A percentile compares a stretch with the other conserved stretches of the same genome.
phyloP scores from a whole-genome alignment of 2,797 vertebrate species.

The Myotis findleyi region DNA sequence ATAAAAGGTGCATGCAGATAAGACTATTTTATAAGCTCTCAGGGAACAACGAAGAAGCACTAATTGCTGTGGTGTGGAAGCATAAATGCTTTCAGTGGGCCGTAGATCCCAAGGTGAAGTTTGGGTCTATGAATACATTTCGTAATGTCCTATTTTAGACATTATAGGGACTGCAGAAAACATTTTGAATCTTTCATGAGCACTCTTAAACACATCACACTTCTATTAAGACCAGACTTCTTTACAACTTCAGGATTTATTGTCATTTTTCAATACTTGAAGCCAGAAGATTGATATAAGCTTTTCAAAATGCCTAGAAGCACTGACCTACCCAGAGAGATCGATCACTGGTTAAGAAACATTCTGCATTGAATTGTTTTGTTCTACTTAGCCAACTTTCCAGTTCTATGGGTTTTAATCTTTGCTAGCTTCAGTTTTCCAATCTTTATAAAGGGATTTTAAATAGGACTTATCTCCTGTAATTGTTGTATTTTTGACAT shows the following conservation, averaged over 20 bases:
- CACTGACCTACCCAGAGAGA: not conserved
- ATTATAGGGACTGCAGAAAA: not conserved
- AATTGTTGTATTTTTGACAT: not conserved
- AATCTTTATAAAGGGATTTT: not conserved
- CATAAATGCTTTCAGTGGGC: not conserved
- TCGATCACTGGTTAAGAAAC: not conserved
- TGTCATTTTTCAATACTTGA: not conserved
- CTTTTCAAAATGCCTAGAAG: constrained; percentile 14
- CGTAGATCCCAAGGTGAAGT: not conserved
- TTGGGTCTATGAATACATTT: not conserved
- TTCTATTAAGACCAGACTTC: not conserved
- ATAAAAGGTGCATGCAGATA: not conserved
- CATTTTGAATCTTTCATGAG: not conserved
- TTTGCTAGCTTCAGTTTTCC: not conserved
- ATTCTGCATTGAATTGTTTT: not conserved
- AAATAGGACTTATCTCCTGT: not conserved
- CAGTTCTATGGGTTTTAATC: not conserved
- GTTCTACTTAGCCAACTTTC: not conserved
- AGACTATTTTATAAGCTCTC: not conserved
- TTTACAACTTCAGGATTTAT: not conserved
- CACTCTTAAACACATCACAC: not conserved
- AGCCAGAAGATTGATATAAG: not conserved
- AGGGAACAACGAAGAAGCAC: not conserved
- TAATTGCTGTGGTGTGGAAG: not conserved
- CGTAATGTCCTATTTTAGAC: not conserved